Base-by-base conservation (phyloP, 2,113 vertebrate species). In the Himantopus leucocephalus region DNA sequence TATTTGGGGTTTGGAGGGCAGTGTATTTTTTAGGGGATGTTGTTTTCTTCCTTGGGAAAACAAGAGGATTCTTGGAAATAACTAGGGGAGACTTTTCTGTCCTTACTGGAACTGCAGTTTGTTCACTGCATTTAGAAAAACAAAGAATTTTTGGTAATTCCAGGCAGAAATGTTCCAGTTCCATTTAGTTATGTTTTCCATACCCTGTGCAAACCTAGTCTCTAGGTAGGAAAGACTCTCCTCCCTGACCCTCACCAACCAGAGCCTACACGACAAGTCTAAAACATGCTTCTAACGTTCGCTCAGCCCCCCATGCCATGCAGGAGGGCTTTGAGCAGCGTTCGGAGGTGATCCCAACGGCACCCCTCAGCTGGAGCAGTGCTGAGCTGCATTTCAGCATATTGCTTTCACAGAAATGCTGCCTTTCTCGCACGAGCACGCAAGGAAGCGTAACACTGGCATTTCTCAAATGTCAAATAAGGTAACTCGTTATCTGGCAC, bases 391-490 rank as follows among this genome's bases (percentile, higher is more conserved):
- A 29, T 73, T 97, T 77, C 63, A 80, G 37, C 32, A 17, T 72
- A 14, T 39, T 59, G 27, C 53, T 77, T 53, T 71, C 52, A 37
- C 32, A 90, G 75, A 82, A 90, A 66, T 45, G 56, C 14, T 86
- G 83, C 60, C 60, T 91, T 84, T 84, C 76, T 66, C 86, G 29
- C 4, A 16, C 23, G 35, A 82, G n/a, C 23, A 12, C 0, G 2
- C 29, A 71, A 81, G 35, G 29, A 83, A 96, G 41, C 22, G 23
- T 76, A 74, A 84, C 37, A 18, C 27, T 91, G 83, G 53, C 14
- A 20, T 87, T 96, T 95, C 77, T 84, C 80, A 87, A 80, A 95
- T 93, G 87, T 94, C 76, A 87, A 50, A 60, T 77, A 86, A 91
- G 91, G 83, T 84, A 84, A 78, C 37, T 92, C 5, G 1, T 89